Evolutionary conservation across 2,797 vertebrate genomes (phyloP).

Genomic region (Manis javanica): DNA sequence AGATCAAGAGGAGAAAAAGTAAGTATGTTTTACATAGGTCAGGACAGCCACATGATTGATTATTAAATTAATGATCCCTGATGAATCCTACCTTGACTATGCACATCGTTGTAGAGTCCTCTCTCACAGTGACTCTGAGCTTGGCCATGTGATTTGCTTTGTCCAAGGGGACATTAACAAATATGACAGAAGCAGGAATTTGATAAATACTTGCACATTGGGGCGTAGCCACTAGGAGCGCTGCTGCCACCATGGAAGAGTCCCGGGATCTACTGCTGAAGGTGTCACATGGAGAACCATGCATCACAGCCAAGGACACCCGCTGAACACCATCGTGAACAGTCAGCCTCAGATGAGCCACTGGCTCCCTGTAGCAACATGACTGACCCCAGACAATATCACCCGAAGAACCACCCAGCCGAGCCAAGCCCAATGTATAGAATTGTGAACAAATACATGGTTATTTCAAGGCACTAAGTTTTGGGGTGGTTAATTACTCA

Average conservation of each 20-base stretch:
- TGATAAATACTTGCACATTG: not conserved
- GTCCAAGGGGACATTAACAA: not conserved
- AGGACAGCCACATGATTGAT: not conserved
- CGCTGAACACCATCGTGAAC: not conserved
- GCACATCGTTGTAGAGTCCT: not conserved
- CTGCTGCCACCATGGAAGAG: not conserved
- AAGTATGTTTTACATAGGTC: not conserved
- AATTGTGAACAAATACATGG: not conserved
- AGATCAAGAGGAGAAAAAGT: not conserved
- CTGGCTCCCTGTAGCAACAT: accelerated
- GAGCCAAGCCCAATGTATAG: not conserved
- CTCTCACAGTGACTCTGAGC: not conserved
- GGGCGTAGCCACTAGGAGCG: not conserved
- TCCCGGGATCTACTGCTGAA: not conserved
- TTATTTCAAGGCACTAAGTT: not conserved
- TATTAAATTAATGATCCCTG: not conserved
- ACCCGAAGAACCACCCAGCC: not conserved
- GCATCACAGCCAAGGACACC: not conserved
- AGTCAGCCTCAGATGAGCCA: not conserved
- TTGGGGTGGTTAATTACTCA: not conserved
- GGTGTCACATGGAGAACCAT: not conserved
- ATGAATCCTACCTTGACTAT: not conserved
- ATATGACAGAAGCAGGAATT: not conserved
- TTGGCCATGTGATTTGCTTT: not conserved
- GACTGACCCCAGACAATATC: not conserved